phyloP scores from a whole-genome alignment of 2,113 vertebrate species.

The Dicrurus megarhynchus region DNA sequence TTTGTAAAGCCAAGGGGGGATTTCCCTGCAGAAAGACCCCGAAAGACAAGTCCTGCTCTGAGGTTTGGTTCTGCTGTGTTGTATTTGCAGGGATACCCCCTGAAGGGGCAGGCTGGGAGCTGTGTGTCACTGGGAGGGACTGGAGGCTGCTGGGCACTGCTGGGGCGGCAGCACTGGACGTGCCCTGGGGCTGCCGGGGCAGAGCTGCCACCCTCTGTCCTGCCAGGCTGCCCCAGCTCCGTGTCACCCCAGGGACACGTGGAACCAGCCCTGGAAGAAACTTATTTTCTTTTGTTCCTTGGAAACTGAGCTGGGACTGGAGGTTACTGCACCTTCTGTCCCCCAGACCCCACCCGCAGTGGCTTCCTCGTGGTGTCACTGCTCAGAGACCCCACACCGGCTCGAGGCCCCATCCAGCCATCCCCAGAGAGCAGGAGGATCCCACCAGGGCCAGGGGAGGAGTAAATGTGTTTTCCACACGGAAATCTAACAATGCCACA shows the following conservation, averaged over 20 bases:
- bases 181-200: not conserved
- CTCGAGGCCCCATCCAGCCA: not conserved
- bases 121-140: not conserved
- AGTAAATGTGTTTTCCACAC: not conserved
- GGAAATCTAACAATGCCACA: not conserved
- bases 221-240: not conserved
- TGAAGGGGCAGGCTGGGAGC: not conserved
- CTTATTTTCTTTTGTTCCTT: not conserved
- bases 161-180: not conserved
- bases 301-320: not conserved
- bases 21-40: not conserved
- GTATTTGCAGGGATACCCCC: not conserved
- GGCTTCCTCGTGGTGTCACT: not conserved
- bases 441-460: not conserved
- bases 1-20: not conserved
- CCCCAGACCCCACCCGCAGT: not conserved
- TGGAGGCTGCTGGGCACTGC: not conserved
- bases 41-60: accelerated
- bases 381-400: not conserved
- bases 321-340: not conserved
- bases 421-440: not conserved
- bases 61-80: not conserved
- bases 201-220: not conserved
- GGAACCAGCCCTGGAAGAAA: not conserved
- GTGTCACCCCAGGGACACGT: not conserved